These are phyloP conservation scores for Festucalex cinctus DNA, from an alignment of 2,113 vertebrate species.

Conservation along the genomic window DNA sequence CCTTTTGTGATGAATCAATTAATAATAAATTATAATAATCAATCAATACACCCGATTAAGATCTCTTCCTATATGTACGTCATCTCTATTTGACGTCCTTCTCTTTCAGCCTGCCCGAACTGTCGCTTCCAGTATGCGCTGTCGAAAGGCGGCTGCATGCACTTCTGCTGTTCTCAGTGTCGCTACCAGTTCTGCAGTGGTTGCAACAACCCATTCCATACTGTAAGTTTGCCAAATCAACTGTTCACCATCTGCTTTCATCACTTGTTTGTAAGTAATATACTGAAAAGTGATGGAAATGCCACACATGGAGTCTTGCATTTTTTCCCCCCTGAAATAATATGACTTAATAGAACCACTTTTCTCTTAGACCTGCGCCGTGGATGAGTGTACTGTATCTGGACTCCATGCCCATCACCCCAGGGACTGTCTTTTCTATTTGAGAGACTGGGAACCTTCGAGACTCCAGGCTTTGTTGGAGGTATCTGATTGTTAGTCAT, in stretches of 20 bases:
- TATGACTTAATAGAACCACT: neutral
- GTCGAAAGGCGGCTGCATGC: conserved; percentile 88
- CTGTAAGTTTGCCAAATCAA: conserved; percentile 52
- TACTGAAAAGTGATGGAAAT: no score
- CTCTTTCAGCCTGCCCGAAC: conserved; percentile 79
- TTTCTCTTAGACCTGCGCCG: conserved; percentile 63
- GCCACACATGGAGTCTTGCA: neutral
- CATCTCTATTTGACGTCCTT: neutral
- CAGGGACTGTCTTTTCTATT: conserved; percentile 87
- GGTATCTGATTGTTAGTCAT: conserved; percentile 66
- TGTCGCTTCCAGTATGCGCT: conserved; percentile 86
- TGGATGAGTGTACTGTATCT: conserved; percentile 74
- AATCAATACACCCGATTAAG: no score
- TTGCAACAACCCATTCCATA: conserved; percentile 86
- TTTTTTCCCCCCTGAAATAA: neutral
- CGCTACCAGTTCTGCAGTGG: conserved; percentile 90
- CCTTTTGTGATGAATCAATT: no score
- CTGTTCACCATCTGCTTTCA: neutral
- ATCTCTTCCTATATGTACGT: no score
- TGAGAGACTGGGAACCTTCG: conserved; percentile 82
- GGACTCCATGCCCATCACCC: conserved; percentile 88
- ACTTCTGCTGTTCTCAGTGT: conserved; percentile 87
- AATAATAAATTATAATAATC: no score
- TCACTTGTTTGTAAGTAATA: neutral
- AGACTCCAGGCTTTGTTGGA: conserved; percentile 81